Percentiles rank a stretch among this genome's conserved stretches.
Evolutionary conservation across 2,888 invertebrate species (phyloP).

Genomic region (Ormyrus pomaceus): DNA sequence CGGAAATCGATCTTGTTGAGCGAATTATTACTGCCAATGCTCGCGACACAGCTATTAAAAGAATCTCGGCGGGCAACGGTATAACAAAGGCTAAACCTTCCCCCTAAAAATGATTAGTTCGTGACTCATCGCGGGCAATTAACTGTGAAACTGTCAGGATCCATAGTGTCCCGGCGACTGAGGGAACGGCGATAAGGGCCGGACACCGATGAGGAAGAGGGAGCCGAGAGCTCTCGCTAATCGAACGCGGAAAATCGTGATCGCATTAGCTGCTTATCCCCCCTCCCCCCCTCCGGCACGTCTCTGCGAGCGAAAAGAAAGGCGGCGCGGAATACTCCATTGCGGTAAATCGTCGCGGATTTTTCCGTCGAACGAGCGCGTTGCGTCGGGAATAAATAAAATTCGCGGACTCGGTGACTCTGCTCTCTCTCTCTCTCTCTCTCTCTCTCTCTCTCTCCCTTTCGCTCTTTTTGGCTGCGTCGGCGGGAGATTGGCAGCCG

Average conservation of each 20-base stretch:
- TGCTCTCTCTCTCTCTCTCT: slow-evolving; percentile 50
- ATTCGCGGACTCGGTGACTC: slow-evolving; percentile 64
- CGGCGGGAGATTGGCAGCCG: slow-evolving; percentile 67
- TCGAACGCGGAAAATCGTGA: slow-evolving; percentile 70
- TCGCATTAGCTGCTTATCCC: slow-evolving; percentile 61
- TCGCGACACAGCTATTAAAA: slow-evolving; percentile 49
- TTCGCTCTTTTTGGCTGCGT: slow-evolving; percentile 58
- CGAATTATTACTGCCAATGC: slow-evolving; percentile 17
- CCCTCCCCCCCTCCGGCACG: too few species aligned
- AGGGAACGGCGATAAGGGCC: slow-evolving; percentile 39
- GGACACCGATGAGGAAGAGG: slow-evolving; percentile 40
- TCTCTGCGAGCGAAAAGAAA: neutral
- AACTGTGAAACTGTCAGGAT: slow-evolving; percentile 56
- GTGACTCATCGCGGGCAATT: slow-evolving; percentile 57
- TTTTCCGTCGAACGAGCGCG: slow-evolving; percentile 55
- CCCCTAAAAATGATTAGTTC: slow-evolving; percentile 57
- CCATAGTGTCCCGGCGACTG: slow-evolving; percentile 34
- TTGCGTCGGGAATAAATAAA: slow-evolving; percentile 65
- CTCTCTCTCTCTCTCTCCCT: slow-evolving; percentile 29
- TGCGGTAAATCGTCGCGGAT: slow-evolving; percentile 49
- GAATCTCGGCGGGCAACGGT: slow-evolving; percentile 51
- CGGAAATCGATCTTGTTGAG: slow-evolving; percentile 28
- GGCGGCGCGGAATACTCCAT: slow-evolving; percentile 32
- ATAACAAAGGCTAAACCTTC: slow-evolving; percentile 21
- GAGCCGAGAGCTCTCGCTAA: slow-evolving; percentile 59